Percentiles rank a stretch among this genome's conserved stretches.
Conservation (phyloP, 2,888 invertebrate species). For the Cerastis leucographa region DNA sequence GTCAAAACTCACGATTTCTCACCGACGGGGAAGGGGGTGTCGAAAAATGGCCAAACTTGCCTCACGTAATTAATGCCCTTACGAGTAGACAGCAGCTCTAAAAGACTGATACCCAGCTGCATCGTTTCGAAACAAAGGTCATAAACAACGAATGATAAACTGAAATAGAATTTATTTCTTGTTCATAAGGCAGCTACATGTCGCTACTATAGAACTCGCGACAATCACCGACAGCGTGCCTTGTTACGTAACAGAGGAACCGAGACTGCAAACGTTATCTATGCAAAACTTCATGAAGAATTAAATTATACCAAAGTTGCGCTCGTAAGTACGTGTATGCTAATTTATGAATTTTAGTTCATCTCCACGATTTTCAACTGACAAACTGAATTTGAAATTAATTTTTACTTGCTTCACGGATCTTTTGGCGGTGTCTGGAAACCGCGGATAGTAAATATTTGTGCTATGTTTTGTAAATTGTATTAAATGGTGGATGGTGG, state of each 20-base stretch:
- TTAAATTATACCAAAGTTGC: constrained; percentile 57
- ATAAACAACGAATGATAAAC: not conserved
- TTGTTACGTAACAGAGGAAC: constrained; percentile 22
- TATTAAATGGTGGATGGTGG: too few species aligned
- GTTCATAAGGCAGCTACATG: constrained; percentile 6
- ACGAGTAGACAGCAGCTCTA: not conserved
- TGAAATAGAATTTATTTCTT: not conserved
- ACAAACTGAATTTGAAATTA: not conserved
- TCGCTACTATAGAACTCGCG: constrained; percentile 27
- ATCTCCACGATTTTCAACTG: not conserved
- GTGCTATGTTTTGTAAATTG: too few species aligned
- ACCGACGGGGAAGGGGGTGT: too few species aligned
- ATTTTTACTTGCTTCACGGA: not conserved
- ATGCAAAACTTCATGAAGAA: constrained; percentile 49
- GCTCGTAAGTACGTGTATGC: constrained; percentile 25
- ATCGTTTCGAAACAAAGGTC: not conserved
- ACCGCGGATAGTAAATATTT: not conserved
- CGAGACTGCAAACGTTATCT: constrained; percentile 47
- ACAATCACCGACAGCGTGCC: constrained; percentile 23
- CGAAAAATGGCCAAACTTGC: too few species aligned
- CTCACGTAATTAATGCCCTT: not conserved
- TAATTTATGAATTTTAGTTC: constrained; percentile 35
- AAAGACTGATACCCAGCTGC: not conserved
- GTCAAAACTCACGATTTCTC: too few species aligned
- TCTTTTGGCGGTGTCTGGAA: not conserved